Conservation (phyloP, 2,797 vertebrate genomes). For the Fistularia tabacaria region DNA sequence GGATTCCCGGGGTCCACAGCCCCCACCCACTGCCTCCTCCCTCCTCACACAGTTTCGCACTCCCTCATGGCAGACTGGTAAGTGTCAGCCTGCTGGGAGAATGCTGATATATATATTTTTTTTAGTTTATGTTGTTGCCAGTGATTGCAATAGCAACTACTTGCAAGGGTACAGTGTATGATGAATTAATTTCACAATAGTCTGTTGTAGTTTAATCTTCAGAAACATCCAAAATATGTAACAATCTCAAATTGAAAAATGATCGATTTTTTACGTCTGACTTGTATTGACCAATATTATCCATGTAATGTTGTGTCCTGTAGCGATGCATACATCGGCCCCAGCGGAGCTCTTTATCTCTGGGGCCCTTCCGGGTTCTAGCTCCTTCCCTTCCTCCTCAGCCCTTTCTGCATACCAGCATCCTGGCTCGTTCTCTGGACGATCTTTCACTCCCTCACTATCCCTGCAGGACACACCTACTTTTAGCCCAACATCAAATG, state of each 20-base stretch:
- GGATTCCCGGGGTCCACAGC: constrained; percentile 87
- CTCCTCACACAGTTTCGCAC: constrained; percentile 90
- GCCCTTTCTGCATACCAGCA: constrained; percentile 92
- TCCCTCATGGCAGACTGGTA: constrained; percentile 90
- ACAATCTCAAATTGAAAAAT: background rate
- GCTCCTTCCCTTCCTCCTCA: constrained; percentile 86
- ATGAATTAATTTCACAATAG: background rate
- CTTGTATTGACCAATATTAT: constrained; percentile 26
- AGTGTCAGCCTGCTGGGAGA: constrained; percentile 35
- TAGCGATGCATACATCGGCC: constrained; percentile 90
- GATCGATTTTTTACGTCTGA: constrained; percentile 4
- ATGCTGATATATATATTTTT: background rate
- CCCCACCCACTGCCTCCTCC: constrained; percentile 87
- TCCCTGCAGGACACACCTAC: constrained; percentile 85
- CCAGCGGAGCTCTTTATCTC: constrained; percentile 91
- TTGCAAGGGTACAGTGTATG: background rate
- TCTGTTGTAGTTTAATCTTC: background rate
- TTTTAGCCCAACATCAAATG: constrained; percentile 86
- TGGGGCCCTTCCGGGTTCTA: constrained; percentile 83
- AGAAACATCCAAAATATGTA: background rate
- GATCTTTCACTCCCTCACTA: constrained; percentile 86
- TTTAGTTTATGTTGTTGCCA: background rate
- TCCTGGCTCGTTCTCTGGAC: constrained; percentile 86
- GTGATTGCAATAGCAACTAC: background rate
- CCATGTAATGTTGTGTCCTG: constrained; percentile 46